These are phyloP conservation scores for Andrena dorsata DNA, from an alignment of 2,888 invertebrate species.

Conservation along the genomic window DNA sequence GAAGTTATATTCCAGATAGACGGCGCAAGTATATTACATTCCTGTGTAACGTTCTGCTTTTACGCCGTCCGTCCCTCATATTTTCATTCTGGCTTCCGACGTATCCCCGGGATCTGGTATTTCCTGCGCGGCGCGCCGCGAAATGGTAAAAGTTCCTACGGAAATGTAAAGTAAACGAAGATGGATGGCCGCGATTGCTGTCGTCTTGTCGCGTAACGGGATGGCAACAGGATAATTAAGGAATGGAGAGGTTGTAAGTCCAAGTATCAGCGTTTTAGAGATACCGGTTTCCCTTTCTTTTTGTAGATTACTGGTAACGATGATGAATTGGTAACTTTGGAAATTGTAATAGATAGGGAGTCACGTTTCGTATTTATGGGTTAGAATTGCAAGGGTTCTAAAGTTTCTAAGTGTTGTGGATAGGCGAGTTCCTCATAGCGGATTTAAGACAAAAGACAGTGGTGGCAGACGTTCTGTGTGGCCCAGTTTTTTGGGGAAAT, in stretches of 20 bases:
- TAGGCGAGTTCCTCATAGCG: too few relatives aligned
- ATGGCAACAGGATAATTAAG: not conserved
- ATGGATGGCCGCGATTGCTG: slow-evolving; percentile 15
- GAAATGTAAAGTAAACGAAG: not conserved
- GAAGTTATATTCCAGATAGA: slow-evolving; percentile 15
- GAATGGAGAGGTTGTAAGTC: slow-evolving; percentile 1
- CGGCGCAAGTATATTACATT: slow-evolving; percentile 9
- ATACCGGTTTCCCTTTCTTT: too few relatives aligned
- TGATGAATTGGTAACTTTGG: too few relatives aligned
- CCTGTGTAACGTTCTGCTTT: not conserved
- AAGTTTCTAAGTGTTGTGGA: too few relatives aligned
- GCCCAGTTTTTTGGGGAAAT: too few relatives aligned
- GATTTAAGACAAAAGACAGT: too few relatives aligned
- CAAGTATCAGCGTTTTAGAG: not conserved
- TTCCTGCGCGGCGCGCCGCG: not conserved
- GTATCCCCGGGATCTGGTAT: not conserved
- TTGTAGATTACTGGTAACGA: too few relatives aligned
- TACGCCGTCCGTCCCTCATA: not conserved
- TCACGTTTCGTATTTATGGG: too few relatives aligned
- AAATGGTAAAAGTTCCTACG: slow-evolving; percentile 1
- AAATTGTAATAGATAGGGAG: too few relatives aligned
- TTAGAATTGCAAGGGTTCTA: too few relatives aligned
- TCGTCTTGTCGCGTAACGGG: slow-evolving; percentile 3
- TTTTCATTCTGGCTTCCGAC: slow-evolving; percentile 14
- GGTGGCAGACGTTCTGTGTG: too few relatives aligned